Evolutionary conservation across 2,888 invertebrate genomes (phyloP).

Genomic region (Gisinianus flammeolus): DNA sequence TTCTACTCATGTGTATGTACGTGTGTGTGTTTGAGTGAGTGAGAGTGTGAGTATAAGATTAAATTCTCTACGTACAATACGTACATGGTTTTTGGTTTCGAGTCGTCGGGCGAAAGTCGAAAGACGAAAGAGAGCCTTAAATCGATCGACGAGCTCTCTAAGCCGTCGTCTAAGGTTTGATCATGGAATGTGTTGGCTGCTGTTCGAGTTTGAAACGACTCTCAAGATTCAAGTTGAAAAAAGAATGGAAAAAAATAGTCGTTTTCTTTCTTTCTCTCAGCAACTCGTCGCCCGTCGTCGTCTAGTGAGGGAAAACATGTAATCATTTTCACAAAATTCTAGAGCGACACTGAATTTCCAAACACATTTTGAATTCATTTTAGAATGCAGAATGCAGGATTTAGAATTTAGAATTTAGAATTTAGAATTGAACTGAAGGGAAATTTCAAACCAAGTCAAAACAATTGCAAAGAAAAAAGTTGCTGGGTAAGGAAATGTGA

Average conservation of each 20-base stretch:
- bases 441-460: too few species aligned
- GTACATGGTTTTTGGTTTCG: conserved; percentile 10
- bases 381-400: not conserved
- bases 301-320: conserved; percentile 17
- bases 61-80: not conserved
- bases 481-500: not conserved
- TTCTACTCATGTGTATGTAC: not conserved
- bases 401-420: too few species aligned
- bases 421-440: too few species aligned
- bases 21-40: conserved; percentile 1
- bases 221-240: conserved; percentile 26
- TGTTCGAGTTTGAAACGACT: conserved; percentile 11
- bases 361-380: not conserved
- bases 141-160: conserved; percentile 37
- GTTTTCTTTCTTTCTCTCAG: not conserved
- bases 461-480: conserved; percentile 4
- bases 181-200: conserved; percentile 3
- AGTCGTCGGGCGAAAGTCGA: conserved; percentile 31
- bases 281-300: conserved; percentile 1
- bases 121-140: conserved; percentile 39
- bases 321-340: conserved; percentile 1
- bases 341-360: not conserved
- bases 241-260: conserved; percentile 32
- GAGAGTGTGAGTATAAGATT: too few species aligned
- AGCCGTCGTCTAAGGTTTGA: not conserved